Evolutionary conservation across 2,888 invertebrate species (phyloP).

Genomic region (Volucella zonaria): DNA sequence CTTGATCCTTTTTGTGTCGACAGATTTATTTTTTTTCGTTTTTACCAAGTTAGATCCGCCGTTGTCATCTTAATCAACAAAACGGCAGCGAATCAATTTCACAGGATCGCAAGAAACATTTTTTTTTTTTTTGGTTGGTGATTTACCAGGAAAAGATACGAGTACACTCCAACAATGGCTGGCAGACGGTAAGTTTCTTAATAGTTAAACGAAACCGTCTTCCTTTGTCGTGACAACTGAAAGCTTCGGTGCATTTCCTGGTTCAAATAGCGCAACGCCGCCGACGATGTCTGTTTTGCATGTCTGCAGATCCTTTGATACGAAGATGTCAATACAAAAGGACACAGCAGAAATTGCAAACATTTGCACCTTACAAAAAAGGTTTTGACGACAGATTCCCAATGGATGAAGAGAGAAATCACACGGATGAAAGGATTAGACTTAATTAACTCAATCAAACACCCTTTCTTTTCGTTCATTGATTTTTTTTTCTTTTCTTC

Average conservation of each 20-base stretch:
- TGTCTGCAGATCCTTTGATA: constrained; percentile 41
- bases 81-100: constrained; percentile 69
- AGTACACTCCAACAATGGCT: constrained; percentile 36
- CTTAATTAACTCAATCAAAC: constrained; percentile 67
- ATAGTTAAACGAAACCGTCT: constrained; percentile 20
- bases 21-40: not conserved
- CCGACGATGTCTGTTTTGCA: constrained; percentile 33
- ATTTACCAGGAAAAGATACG: constrained; percentile 38
- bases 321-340: constrained; percentile 45
- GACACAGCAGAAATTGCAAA: constrained; percentile 29
- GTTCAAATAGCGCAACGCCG: constrained; percentile 25
- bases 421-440: constrained; percentile 53
- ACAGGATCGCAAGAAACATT: constrained; percentile 56
- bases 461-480: constrained; percentile 30
- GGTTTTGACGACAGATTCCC: constrained; percentile 17
- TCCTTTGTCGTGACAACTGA: constrained; percentile 18
- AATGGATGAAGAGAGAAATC: not conserved
- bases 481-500: constrained; percentile 10
- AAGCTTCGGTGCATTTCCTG: constrained; percentile 6
- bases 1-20: constrained; percentile 53
- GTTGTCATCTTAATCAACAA: constrained; percentile 70
- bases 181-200: constrained; percentile 26
- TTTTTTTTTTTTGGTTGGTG: constrained; percentile 19
- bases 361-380: constrained; percentile 32
- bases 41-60: constrained; percentile 27